These are phyloP conservation scores for Volucella bombylans DNA, from an alignment of 2,888 invertebrate genomes.

Conservation along the genomic window DNA sequence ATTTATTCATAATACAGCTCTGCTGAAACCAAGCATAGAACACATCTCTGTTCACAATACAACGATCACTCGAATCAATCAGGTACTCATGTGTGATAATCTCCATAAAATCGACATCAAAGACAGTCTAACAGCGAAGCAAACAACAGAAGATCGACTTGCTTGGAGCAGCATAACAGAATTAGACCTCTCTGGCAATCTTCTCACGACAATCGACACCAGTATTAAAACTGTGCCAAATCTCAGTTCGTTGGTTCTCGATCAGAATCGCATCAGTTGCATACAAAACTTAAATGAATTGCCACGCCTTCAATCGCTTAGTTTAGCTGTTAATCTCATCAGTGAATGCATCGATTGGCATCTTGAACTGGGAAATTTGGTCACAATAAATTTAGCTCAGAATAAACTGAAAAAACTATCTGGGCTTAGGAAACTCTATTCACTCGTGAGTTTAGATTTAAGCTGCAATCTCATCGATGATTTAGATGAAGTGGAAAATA, in stretches of 20 bases:
- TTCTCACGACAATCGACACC: slow-evolving; percentile 89
- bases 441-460: slow-evolving; percentile 92
- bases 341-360: slow-evolving; percentile 89
- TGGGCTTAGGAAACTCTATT: slow-evolving; percentile 92
- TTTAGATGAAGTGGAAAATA: slow-evolving; percentile 90
- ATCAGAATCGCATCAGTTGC: slow-evolving; percentile 89
- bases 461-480: slow-evolving; percentile 92
- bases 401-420: slow-evolving; percentile 89
- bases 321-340: slow-evolving; percentile 91
- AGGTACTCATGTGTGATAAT: slow-evolving; percentile 92
- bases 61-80: slow-evolving; percentile 84
- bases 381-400: slow-evolving; percentile 92
- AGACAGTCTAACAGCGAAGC: slow-evolving; percentile 74
- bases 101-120: slow-evolving; percentile 86
- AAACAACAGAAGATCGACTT: slow-evolving; percentile 79
- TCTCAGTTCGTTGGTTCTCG: slow-evolving; percentile 88
- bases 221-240: slow-evolving; percentile 90
- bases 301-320: slow-evolving; percentile 89
- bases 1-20: slow-evolving; percentile 58
- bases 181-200: slow-evolving; percentile 91
- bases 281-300: slow-evolving; percentile 91
- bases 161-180: slow-evolving; percentile 87
- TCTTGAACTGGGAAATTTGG: slow-evolving; percentile 93
- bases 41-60: slow-evolving; percentile 82
- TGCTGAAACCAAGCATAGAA: slow-evolving; percentile 82